These are phyloP conservation scores for Melinaea marsaeus DNA, from an alignment of 2,888 invertebrate species.

Conservation along the genomic window DNA sequence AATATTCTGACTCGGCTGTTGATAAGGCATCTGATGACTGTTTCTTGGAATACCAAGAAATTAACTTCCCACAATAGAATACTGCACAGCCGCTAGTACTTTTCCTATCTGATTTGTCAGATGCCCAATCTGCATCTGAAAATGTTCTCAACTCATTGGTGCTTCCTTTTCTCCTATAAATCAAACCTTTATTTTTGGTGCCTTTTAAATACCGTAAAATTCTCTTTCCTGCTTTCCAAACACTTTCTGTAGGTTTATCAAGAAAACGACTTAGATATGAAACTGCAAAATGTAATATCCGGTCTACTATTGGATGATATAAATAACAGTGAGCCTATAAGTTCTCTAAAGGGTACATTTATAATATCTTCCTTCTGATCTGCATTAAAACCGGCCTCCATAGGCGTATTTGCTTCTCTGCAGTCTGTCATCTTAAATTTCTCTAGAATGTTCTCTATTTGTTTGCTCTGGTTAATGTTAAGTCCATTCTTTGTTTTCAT, in stretches of 20 bases:
- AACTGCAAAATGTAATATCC: constrained; percentile 2
- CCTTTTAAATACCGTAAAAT: constrained; percentile 7
- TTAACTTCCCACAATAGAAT: too few species aligned
- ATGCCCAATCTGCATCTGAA: constrained; percentile 8
- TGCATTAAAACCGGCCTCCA: background rate
- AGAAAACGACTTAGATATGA: constrained; percentile 5
- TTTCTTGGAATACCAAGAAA: constrained; percentile 7
- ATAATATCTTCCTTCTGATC: background rate
- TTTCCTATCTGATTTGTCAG: constrained; percentile 1
- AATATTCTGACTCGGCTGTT: constrained; percentile 5
- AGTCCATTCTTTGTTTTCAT: background rate
- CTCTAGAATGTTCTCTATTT: constrained; percentile 3
- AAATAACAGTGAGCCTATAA: background rate
- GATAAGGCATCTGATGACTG: constrained; percentile 4
- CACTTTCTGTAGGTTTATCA: constrained; percentile 1
- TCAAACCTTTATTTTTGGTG: background rate
- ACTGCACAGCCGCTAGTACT: too few species aligned
- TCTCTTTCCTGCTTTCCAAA: constrained; percentile 6
- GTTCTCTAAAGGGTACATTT: constrained; percentile 7
- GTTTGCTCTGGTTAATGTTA: background rate
- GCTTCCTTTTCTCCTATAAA: background rate
- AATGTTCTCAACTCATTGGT: background rate
- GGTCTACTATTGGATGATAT: background rate
- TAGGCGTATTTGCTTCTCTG: background rate
- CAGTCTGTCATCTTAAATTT: background rate